A percentile compares a stretch with the other conserved stretches of the same genome.
Evolutionary conservation across 1,140 invertebrate genomes (phyloP).

Genomic region (Druon quercuslanigerum): DNA sequence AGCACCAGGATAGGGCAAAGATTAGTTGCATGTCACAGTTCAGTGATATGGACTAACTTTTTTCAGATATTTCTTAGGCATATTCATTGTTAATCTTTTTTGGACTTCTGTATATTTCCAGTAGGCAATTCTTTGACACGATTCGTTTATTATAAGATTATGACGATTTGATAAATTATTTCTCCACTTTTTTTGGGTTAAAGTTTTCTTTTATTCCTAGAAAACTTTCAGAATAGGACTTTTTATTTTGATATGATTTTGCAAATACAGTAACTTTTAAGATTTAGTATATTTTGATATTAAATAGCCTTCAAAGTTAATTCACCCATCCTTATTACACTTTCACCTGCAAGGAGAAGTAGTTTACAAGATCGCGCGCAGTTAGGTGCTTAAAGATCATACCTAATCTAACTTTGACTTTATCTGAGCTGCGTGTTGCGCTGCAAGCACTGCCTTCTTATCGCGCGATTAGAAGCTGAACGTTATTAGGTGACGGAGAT

Average conservation of each 20-base stretch:
- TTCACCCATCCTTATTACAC: background rate
- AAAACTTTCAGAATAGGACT: too few species aligned
- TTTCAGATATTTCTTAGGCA: background rate
- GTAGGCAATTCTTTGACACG: too few species aligned
- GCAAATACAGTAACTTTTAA: too few species aligned
- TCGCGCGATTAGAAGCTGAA: slow-evolving; percentile 48
- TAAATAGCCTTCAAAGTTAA: background rate
- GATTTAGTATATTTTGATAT: too few species aligned
- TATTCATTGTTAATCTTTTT: background rate
- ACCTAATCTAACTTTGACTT: slow-evolving; percentile 1
- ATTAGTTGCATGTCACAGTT: background rate
- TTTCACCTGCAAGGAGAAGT: background rate
- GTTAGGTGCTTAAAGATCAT: slow-evolving; percentile 4
- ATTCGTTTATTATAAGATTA: too few species aligned
- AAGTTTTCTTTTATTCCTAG: too few species aligned
- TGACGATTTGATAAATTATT: too few species aligned
- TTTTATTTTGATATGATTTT: too few species aligned
- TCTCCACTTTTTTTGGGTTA: too few species aligned
- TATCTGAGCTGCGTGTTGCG: slow-evolving; percentile 40
- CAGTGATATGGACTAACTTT: background rate
- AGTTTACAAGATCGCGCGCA: slow-evolving; percentile 13
- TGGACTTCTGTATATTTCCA: background rate
- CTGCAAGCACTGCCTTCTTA: slow-evolving; percentile 52
- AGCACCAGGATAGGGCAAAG: background rate
- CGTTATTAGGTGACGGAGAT: slow-evolving; percentile 55